Base-by-base conservation (phyloP, 1,140 invertebrate species). In the Zaprionus davidi region DNA sequence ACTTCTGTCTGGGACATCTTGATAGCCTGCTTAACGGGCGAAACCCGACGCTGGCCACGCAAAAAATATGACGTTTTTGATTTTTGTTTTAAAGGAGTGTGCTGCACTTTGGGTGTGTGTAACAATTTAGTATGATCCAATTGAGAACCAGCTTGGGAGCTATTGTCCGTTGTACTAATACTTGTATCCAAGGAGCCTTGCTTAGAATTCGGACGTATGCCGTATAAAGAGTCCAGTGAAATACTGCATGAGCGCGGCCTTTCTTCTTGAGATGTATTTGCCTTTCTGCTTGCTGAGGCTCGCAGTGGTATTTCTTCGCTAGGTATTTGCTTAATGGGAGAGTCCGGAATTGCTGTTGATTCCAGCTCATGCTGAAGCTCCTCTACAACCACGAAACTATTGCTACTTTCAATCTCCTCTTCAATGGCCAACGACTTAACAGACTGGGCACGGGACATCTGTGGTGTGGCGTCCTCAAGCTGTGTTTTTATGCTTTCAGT, bases 401-500 rank as follows among this genome's bases (percentile, higher is more conserved):
- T 85, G 66, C 71, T 81, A 38, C 72, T 78, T 26, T 92, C 91
- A 15, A 92, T 87, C 13, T 92, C 82, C 62, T 92, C 91, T 38
- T 92, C 91, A 15, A 92, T 92, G 15, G 78, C 73, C 31, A 92
- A 20, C 0, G 91, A 92, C 55, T 92, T 92, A 0, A 70, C 74
- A 0, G 91, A 92, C 46, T 92, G 91, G 0, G 91, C 78, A 1
- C 91, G 76, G 9, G 91, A 92, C 1, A 92, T 56, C 38, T 88
- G 72, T 15, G 91, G 91, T 0, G 91, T 83, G 3, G 76, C 72
- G 38, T 91, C 91, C 34, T 91, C 91, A 36, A 92, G 26, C 34
- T 90, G 87, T 6, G 91, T 92, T 59, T 82, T 83, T 13, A 92
- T 92, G 66, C 91, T 92, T 51, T 92, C 91, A 13, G 79, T 86